These are phyloP conservation scores for Cephus spinipes DNA, from an alignment of 2,888 invertebrate species.

Conservation along the genomic window DNA sequence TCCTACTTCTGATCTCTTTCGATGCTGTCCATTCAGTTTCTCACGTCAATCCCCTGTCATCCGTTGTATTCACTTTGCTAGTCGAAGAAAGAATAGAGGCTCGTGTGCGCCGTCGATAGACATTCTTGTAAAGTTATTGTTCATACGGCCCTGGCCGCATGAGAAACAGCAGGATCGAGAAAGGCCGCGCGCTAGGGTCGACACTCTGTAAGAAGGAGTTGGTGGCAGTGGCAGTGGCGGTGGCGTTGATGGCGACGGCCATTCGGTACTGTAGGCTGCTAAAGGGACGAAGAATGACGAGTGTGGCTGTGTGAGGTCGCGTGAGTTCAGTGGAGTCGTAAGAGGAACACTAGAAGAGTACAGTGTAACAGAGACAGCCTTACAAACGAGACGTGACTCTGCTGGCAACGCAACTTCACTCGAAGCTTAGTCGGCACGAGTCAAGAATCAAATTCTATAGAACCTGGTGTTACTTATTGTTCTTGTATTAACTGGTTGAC, in stretches of 20 bases:
- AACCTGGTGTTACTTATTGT: neutral
- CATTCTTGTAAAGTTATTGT: neutral
- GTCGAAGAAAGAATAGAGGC: neutral
- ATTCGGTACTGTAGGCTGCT: neutral
- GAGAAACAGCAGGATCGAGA: neutral
- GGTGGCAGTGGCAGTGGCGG: neutral
- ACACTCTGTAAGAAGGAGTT: conserved; percentile 1
- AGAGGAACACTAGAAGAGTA: neutral
- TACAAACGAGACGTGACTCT: neutral
- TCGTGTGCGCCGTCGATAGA: neutral
- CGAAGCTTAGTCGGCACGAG: neutral
- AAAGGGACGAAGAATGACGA: neutral
- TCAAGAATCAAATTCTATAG: neutral
- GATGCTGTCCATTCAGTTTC: neutral
- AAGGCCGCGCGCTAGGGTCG: conserved; percentile 1
- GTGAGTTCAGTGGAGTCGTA: neutral
- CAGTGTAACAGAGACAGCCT: neutral
- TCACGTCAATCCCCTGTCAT: neutral
- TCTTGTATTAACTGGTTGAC: neutral
- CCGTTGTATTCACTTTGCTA: neutral
- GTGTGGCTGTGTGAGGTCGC: neutral
- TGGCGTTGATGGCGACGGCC: neutral
- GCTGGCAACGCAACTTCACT: neutral
- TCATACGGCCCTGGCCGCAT: conserved; percentile 1
- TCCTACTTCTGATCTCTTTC: neutral